Conservation (phyloP, 1,140 invertebrate genomes). For the Pachyrhynchus sulphureomaculatus region DNA sequence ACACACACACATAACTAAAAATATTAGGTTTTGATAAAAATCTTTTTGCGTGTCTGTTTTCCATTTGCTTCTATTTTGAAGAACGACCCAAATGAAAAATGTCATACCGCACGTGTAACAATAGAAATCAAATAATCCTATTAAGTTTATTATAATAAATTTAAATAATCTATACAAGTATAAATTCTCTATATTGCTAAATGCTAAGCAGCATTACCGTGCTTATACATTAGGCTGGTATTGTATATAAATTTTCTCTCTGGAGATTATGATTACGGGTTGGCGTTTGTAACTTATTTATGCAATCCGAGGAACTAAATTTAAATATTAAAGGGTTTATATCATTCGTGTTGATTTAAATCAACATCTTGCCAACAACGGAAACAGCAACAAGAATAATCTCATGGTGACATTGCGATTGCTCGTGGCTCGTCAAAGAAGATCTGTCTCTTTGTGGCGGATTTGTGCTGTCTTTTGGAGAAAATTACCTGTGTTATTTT, state of each 20-base stretch:
- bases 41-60: too few species aligned
- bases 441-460: too few species aligned
- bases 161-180: slow-evolving; percentile 32
- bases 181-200: slow-evolving; percentile 34
- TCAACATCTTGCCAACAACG: not conserved
- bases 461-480: too few species aligned
- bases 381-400: too few species aligned
- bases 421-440: too few species aligned
- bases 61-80: too few species aligned
- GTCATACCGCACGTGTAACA: slow-evolving; percentile 25
- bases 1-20: too few species aligned
- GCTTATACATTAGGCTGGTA: slow-evolving; percentile 31
- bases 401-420: too few species aligned
- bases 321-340: slow-evolving; percentile 22
- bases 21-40: too few species aligned
- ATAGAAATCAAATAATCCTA: slow-evolving; percentile 35
- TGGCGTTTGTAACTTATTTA: slow-evolving; percentile 26
- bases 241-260: slow-evolving; percentile 21
- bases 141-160: slow-evolving; percentile 34
- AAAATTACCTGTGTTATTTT: too few species aligned
- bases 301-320: slow-evolving; percentile 18
- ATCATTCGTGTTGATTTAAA: not conserved
- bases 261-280: slow-evolving; percentile 25
- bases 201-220: slow-evolving; percentile 23
- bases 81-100: slow-evolving; percentile 30